Conservation (phyloP, 92 coral and sea anemone genomes). For the Scolanthus callimorphus region DNA sequence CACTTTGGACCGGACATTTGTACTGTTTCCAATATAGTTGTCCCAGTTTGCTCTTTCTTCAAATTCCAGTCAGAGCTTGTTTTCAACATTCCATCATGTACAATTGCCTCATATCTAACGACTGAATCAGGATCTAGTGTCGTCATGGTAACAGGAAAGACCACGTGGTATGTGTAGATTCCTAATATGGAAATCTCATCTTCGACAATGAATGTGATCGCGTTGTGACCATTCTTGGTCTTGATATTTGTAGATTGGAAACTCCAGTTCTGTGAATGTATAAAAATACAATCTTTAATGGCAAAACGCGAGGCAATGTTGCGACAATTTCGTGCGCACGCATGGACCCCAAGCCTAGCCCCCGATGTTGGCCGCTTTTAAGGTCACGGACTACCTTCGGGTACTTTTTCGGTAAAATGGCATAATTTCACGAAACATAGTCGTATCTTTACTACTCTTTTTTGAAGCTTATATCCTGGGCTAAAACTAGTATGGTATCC, state of each 20-base stretch:
- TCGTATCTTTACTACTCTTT: too few relatives aligned
- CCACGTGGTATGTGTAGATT: background rate
- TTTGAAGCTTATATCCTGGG: too few relatives aligned
- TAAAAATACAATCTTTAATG: too few relatives aligned
- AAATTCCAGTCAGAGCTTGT: background rate
- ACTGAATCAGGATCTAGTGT: background rate
- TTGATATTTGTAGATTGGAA: too few relatives aligned
- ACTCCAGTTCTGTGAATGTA: too few relatives aligned
- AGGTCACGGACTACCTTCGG: too few relatives aligned
- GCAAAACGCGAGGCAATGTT: background rate
- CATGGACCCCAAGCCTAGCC: too few relatives aligned
- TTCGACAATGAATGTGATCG: background rate
- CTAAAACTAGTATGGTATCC: too few relatives aligned
- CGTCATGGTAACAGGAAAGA: background rate
- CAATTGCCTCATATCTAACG: background rate
- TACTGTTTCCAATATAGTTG: background rate
- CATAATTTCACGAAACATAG: too few relatives aligned
- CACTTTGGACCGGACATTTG: background rate
- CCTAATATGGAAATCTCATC: background rate
- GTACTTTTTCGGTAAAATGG: too few relatives aligned
- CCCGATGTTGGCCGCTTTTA: too few relatives aligned
- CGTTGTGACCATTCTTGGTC: background rate
- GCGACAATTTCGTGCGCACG: too few relatives aligned
- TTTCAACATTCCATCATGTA: background rate
- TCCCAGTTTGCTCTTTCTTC: background rate